Evolutionary conservation across 2,888 invertebrate genomes (phyloP).

Genomic region (Cephus rjabovi): DNA sequence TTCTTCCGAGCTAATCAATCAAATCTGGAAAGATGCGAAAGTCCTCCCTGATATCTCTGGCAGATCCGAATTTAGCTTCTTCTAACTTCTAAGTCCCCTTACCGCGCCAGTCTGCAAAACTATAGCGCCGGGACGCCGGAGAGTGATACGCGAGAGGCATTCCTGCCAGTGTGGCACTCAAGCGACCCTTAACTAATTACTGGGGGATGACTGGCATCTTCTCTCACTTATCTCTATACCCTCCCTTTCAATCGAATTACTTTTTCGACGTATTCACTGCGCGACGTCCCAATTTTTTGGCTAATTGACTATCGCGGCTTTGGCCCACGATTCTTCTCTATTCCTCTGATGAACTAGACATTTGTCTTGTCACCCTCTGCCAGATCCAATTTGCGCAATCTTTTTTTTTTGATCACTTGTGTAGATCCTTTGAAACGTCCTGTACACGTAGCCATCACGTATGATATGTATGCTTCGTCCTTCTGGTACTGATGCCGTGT

Average conservation of each 20-base stretch:
- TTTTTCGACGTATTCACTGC: constrained; percentile 56
- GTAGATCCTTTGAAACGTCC: not conserved
- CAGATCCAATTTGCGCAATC: constrained; percentile 41
- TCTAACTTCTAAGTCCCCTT: not conserved
- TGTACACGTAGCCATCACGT: not conserved
- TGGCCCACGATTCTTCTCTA: constrained; percentile 23
- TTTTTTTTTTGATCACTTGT: not conserved
- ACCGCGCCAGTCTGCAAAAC: not conserved
- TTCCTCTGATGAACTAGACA: constrained; percentile 29
- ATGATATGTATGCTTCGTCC: not conserved
- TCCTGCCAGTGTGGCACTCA: constrained; percentile 42
- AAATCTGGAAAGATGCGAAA: constrained; percentile 47
- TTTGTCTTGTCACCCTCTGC: constrained; percentile 50
- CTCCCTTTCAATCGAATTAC: constrained; percentile 63
- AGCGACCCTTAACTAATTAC: constrained; percentile 65
- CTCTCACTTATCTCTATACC: constrained; percentile 61
- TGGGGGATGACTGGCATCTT: constrained; percentile 64
- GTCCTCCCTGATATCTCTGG: constrained; percentile 46
- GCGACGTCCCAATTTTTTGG: constrained; percentile 56
- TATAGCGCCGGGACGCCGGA: constrained; percentile 14
- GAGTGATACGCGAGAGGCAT: constrained; percentile 34
- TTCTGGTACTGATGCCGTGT: not conserved
- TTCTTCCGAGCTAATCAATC: constrained; percentile 54
- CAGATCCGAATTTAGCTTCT: constrained; percentile 31
- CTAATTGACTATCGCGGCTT: constrained; percentile 47